Conservation (phyloP, 2,888 invertebrate species). For the Tiphia femorata region DNA sequence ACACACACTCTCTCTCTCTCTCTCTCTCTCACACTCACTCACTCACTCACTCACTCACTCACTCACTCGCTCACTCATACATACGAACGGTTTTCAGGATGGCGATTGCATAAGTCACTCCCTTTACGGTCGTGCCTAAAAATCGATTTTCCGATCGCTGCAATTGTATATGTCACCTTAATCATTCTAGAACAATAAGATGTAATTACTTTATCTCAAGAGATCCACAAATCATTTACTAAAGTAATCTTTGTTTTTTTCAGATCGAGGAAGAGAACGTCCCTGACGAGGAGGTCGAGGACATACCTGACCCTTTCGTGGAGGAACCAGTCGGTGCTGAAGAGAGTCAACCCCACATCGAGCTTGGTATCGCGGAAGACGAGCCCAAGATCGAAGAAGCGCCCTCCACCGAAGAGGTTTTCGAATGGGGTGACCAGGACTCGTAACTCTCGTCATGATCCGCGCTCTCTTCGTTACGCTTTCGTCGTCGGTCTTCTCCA, state of each 20-base stretch:
- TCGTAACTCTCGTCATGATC: conserved; percentile 32
- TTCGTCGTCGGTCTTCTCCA: not conserved
- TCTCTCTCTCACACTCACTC: no score
- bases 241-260: not conserved
- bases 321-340: conserved; percentile 39
- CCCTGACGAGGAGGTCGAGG: conserved; percentile 32
- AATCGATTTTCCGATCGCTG: no score
- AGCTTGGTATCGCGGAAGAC: conserved; percentile 23
- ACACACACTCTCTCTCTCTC: no score
- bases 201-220: no score
- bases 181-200: no score
- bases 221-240: no score
- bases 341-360: conserved; percentile 14
- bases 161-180: no score
- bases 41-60: no score
- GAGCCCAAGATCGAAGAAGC: conserved; percentile 41
- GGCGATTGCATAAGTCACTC: no score
- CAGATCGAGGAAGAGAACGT: conserved; percentile 44
- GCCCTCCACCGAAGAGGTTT: conserved; percentile 33
- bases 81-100: no score
- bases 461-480: not conserved
- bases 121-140: no score
- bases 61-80: no score
- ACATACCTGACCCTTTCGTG: conserved; percentile 32
- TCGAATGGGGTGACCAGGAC: conserved; percentile 48